Base-by-base conservation (phyloP, 2,797 vertebrate genomes). In the Lepidocolaptes lacrymiger region DNA sequence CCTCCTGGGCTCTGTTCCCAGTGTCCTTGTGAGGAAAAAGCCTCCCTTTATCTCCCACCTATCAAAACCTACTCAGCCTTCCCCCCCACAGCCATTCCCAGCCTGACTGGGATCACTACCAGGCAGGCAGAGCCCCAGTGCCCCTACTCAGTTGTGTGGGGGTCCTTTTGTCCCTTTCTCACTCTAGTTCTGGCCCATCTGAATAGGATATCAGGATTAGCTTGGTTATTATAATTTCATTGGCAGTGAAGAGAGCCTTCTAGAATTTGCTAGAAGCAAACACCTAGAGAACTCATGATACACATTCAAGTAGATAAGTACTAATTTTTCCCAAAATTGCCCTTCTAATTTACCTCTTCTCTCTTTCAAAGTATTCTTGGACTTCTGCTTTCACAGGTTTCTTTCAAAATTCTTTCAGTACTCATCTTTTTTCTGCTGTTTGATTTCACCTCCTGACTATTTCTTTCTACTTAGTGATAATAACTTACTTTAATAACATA, bases 51-150 rank as follows among this genome's bases (percentile, higher is more conserved):
- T 18, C 15, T 55, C 23, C 30, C 6, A 10, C 15, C 4, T 41
- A 5, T 36, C 32, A 64, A 18, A 41, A 8, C 9, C 19, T 36
- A 9, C 32, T 64, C 46, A 66, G 20, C 14, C 27, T 56, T 79
- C 37, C 61, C n/a, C 23, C 10, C 7, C 22, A 41, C 11, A 21
- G 10, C 19, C 89, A 36, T 22, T 17, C 9, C 8, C 21, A 66
- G 7, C 6, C 12, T 14, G 10, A 9, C 5, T 2, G 9, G 8
- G 7, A 10, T 2, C 2, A 0, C 18, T 76, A 23, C 46, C 10
- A 22, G 8, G 24, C 15, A 10, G 23, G 32, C 6, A 55, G 21
- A 37, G 13, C 11, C 4, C 34, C 14, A 7, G 6, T 32, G 4
- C 8, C 67, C 11, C 24, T 63, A 18, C 16, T 14, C 22, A n/a